Evolutionary conservation across 2,888 invertebrate species (phyloP).

Genomic region (Pammene fasciana): DNA sequence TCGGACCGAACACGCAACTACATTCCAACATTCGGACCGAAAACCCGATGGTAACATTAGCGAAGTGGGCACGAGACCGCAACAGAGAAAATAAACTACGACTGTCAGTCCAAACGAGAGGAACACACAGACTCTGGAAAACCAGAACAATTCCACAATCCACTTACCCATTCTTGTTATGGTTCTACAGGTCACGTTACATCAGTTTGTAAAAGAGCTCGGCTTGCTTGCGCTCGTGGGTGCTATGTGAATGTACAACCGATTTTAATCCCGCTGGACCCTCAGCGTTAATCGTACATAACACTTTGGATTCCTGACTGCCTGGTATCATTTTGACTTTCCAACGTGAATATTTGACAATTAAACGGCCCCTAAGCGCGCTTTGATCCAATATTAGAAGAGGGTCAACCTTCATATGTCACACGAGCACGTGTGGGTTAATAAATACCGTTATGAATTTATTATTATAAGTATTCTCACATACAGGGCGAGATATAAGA

Average conservation of each 20-base stretch:
- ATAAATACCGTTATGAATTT: constrained; percentile 28
- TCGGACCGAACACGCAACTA: constrained; percentile 23
- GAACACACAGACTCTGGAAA: not conserved
- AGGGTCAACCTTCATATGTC: constrained; percentile 28
- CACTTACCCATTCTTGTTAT: not conserved
- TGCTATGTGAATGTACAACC: not conserved
- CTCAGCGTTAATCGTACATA: constrained; percentile 22
- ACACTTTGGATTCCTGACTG: constrained; percentile 33
- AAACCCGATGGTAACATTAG: constrained; percentile 27
- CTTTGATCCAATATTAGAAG: constrained; percentile 22
- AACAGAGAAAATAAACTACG: constrained; percentile 24
- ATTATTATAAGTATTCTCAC: constrained; percentile 20
- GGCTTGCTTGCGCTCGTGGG: not conserved
- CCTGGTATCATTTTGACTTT: constrained; percentile 30
- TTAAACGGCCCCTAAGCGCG: constrained; percentile 7
- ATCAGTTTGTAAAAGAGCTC: not conserved
- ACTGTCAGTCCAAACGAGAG: not conserved
- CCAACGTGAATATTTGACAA: constrained; percentile 27
- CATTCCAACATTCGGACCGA: constrained; percentile 7
- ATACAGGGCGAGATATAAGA: not conserved
- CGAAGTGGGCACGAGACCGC: constrained; percentile 20
- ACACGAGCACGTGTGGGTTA: constrained; percentile 14
- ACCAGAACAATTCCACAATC: not conserved
- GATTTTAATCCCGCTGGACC: constrained; percentile 23
- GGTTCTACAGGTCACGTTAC: not conserved